Evolutionary conservation across 2,113 vertebrate genomes (phyloP).

Genomic region (Axis porcinus): DNA sequence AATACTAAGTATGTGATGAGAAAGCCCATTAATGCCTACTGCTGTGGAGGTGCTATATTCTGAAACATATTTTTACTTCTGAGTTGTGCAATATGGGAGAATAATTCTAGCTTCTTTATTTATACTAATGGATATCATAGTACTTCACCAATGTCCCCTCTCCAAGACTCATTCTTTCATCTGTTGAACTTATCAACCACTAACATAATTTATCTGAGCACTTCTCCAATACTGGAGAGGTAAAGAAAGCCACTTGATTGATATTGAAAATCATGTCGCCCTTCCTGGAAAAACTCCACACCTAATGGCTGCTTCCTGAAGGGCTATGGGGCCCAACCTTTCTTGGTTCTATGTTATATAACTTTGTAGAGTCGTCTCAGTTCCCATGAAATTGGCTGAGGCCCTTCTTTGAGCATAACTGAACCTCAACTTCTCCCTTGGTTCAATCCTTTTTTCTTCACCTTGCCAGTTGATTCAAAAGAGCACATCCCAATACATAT

Average conservation of each 20-base stretch:
- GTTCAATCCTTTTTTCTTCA: neutral
- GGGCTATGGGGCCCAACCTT: accelerated
- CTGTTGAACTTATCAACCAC: neutral
- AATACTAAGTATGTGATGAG: neutral
- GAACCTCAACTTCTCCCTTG: neutral
- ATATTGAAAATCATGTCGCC: neutral
- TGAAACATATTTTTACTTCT: neutral
- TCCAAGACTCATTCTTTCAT: neutral
- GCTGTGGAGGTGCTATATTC: neutral
- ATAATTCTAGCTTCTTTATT: neutral
- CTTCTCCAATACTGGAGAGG: neutral
- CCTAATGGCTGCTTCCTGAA: neutral
- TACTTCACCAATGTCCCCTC: neutral
- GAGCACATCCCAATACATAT: neutral
- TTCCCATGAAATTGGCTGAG: accelerated
- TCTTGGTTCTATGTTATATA: neutral
- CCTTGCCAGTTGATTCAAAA: neutral
- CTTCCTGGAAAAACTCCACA: neutral
- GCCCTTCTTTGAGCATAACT: neutral
- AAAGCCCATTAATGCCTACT: neutral
- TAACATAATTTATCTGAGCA: neutral
- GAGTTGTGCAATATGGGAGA: neutral
- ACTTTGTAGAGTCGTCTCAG: neutral
- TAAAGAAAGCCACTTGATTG: neutral
- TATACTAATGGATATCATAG: neutral